Conservation (phyloP, 1,140 invertebrate genomes). For the Lineus longissimus region DNA sequence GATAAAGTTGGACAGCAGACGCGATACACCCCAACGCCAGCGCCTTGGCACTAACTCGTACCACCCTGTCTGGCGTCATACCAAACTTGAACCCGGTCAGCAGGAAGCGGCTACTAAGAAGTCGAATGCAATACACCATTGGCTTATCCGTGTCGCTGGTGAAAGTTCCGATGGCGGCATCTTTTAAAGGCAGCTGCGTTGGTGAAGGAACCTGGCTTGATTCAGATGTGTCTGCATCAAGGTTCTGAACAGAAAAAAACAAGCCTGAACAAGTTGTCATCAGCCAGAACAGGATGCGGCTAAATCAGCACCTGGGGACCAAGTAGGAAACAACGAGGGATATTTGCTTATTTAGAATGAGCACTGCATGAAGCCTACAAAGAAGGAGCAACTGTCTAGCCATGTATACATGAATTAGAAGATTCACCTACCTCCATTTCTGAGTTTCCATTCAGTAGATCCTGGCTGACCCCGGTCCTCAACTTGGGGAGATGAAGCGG, state of each 20-base stretch:
- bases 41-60: slow-evolving; percentile 80
- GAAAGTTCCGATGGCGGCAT: slow-evolving; percentile 63
- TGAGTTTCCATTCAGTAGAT: slow-evolving; percentile 44
- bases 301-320: no score
- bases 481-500: slow-evolving; percentile 22
- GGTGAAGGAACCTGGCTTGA: neutral
- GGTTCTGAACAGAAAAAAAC: slow-evolving; percentile 3
- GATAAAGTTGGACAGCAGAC: slow-evolving; percentile 66
- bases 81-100: slow-evolving; percentile 63
- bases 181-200: neutral
- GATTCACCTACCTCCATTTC: slow-evolving; percentile 20
- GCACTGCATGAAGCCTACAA: neutral
- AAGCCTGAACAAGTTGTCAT: neutral
- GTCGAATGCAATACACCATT: slow-evolving; percentile 70
- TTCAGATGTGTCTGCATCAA: neutral
- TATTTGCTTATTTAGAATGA: no score
- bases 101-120: slow-evolving; percentile 72
- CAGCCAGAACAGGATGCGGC: no score
- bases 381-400: neutral
- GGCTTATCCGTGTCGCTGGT: slow-evolving; percentile 64
- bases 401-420: no score
- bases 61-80: slow-evolving; percentile 64
- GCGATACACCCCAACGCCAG: slow-evolving; percentile 73
- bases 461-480: slow-evolving; percentile 26
- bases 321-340: no score